Conservation (phyloP, 1,140 invertebrate genomes). For the Meteorus sp. region DNA sequence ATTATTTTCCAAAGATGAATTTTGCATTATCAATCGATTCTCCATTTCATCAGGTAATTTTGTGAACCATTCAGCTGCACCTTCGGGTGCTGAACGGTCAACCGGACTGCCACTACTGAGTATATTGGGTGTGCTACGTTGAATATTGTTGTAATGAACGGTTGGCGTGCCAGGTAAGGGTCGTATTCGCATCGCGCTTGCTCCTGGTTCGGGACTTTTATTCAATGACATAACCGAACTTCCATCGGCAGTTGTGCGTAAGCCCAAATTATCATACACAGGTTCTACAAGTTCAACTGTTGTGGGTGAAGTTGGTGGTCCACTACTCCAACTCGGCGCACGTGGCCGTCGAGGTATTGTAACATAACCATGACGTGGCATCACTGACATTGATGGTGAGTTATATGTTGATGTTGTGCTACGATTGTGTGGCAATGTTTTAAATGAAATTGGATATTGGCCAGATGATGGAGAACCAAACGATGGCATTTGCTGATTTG, state of each 20-base stretch:
- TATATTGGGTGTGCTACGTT: conserved; percentile 46
- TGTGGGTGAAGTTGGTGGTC: conserved; percentile 62
- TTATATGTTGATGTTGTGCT: conserved; percentile 70
- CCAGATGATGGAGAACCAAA: conserved; percentile 39
- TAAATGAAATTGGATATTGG: conserved; percentile 60
- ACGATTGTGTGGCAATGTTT: conserved; percentile 72
- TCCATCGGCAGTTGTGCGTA: conserved; percentile 81
- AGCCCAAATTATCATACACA: conserved; percentile 81
- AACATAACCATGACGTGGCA: conserved; percentile 77
- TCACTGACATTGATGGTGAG: conserved; percentile 59
- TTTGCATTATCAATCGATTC: no score
- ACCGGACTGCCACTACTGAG: conserved; percentile 50
- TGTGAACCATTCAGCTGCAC: conserved; percentile 63
- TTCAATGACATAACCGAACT: conserved; percentile 78
- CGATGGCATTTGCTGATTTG: conserved; percentile 53
- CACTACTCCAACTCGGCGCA: conserved; percentile 76
- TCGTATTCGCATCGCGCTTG: conserved; percentile 51
- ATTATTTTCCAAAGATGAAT: conserved; percentile 43
- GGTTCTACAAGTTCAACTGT: conserved; percentile 65
- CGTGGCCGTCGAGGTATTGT: conserved; percentile 82
- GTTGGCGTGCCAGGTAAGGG: conserved; percentile 63
- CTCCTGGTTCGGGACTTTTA: conserved; percentile 57
- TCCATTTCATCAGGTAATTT: conserved; percentile 43
- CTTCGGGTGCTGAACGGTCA: conserved; percentile 66
- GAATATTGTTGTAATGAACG: conserved; percentile 55